Evolutionary conservation across 2,797 vertebrate genomes (phyloP).

Genomic region (Schizopygopsis pylzovi): DNA sequence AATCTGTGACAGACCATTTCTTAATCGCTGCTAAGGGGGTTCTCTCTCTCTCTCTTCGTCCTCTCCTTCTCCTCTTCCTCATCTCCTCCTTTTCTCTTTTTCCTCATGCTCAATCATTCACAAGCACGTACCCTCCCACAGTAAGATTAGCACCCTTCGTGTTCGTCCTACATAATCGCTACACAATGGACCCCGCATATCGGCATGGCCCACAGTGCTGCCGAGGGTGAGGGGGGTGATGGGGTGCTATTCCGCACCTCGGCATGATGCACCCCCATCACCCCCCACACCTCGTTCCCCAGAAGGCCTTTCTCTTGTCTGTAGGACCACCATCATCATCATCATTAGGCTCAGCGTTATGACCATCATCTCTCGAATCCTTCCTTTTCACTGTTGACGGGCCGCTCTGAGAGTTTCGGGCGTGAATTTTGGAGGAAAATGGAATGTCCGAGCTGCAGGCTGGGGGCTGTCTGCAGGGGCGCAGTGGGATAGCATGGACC

Average conservation of each 20-base stretch:
- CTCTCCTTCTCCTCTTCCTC: slow-evolving; percentile 61
- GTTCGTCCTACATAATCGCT: slow-evolving; percentile 83
- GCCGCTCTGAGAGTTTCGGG: slow-evolving; percentile 8
- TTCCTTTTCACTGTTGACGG: slow-evolving; percentile 6
- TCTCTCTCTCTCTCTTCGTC: slow-evolving; percentile 65
- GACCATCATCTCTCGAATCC: slow-evolving; percentile 34
- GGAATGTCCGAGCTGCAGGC: slow-evolving; percentile 51
- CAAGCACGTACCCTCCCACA: slow-evolving; percentile 83
- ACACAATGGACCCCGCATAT: slow-evolving; percentile 74
- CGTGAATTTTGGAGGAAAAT: slow-evolving; percentile 45
- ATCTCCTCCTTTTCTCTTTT: slow-evolving; percentile 59
- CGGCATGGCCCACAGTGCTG: slow-evolving; percentile 68
- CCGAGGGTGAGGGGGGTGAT: slow-evolving; percentile 63
- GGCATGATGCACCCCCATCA: slow-evolving; percentile 46
- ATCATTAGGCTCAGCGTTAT: slow-evolving; percentile 35
- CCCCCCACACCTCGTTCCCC: slow-evolving; percentile 21
- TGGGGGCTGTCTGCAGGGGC: slow-evolving; percentile 50
- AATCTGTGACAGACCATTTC: slow-evolving; percentile 88
- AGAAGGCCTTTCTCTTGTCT: slow-evolving; percentile 32
- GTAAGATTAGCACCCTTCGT: slow-evolving; percentile 80
- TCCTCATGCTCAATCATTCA: slow-evolving; percentile 79
- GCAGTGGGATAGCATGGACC: slow-evolving; percentile 49
- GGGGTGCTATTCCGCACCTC: slow-evolving; percentile 71
- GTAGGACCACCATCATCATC: slow-evolving; percentile 32
- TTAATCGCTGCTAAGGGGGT: slow-evolving; percentile 86